phyloP scores from a whole-genome alignment of 1,140 invertebrate species.

The Steinernema feltiae region DNA sequence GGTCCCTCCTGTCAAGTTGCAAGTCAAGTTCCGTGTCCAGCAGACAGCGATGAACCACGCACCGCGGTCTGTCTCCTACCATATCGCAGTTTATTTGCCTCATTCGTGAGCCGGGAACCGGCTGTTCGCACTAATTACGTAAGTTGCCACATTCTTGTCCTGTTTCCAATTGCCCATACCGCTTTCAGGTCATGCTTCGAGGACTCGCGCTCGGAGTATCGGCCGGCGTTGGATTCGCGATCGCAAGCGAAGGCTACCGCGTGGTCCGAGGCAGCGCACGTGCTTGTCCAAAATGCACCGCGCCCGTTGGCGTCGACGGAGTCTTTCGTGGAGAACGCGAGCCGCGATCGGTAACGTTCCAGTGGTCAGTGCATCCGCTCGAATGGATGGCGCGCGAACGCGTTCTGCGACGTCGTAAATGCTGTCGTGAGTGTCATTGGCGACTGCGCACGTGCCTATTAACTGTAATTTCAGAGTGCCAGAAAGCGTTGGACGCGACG shows the following conservation, averaged over 20 bases:
- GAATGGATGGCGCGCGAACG: background rate
- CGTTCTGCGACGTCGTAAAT: background rate
- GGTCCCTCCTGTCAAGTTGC: no score
- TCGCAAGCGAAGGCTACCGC: background rate
- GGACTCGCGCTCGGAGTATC: background rate
- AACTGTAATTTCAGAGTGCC: slow-evolving; percentile 5
- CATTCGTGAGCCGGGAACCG: no score
- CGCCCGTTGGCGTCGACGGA: background rate
- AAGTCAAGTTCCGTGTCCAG: no score
- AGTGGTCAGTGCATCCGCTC: background rate
- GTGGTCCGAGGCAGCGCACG: background rate
- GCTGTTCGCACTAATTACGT: no score
- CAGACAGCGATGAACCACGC: no score
- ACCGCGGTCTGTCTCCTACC: no score
- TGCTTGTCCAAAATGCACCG: background rate
- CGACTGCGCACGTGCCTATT: no score
- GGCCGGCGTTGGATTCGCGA: background rate
- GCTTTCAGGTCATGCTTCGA: background rate
- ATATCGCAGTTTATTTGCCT: background rate
- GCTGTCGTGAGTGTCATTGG: background rate
- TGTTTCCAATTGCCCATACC: background rate
- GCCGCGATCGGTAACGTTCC: background rate
- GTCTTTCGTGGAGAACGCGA: background rate
- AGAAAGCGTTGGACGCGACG: background rate
- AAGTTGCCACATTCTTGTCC: background rate